phyloP scores from a whole-genome alignment of 2,797 vertebrate genomes.

The Choloepus didactylus region DNA sequence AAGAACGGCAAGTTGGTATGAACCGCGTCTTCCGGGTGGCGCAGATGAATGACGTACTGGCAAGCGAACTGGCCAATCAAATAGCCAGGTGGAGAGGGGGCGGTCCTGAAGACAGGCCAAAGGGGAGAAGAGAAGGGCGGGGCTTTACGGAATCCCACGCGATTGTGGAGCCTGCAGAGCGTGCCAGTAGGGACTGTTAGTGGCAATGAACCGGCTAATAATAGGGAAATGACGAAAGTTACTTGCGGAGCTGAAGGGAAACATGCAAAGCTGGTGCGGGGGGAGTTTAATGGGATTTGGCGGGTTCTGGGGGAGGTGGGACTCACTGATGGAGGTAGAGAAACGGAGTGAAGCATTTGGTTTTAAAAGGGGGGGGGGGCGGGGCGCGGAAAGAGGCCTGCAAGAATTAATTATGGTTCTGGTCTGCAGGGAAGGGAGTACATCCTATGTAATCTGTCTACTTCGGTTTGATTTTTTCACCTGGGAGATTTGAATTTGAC shows the following conservation, averaged over 20 bases:
- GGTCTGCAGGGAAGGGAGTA: slow-evolving; percentile 8
- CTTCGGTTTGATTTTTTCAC: slow-evolving; percentile 25
- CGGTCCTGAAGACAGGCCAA: neutral
- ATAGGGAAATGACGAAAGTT: neutral
- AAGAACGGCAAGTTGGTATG: neutral
- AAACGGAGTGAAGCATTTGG: neutral
- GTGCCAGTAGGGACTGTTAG: neutral
- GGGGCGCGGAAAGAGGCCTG: neutral
- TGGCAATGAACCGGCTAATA: neutral
- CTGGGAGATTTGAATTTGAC: slow-evolving; percentile 35
- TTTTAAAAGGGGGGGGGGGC: slow-evolving; percentile 30
- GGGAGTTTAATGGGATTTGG: slow-evolving; percentile 55
- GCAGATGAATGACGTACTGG: slow-evolving; percentile 49
- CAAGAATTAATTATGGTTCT: neutral
- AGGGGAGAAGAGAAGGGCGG: neutral
- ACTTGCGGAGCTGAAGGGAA: neutral
- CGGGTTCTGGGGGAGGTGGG: neutral
- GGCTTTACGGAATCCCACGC: neutral
- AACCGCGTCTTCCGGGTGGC: slow-evolving; percentile 75
- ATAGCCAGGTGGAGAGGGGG: neutral
- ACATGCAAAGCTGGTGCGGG: neutral
- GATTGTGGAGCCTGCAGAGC: neutral
- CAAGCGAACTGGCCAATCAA: slow-evolving; percentile 46
- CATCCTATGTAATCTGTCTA: neutral
- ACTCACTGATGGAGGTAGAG: neutral